phyloP scores from a whole-genome alignment of 2,888 invertebrate genomes.

The Branchellion lobata region DNA sequence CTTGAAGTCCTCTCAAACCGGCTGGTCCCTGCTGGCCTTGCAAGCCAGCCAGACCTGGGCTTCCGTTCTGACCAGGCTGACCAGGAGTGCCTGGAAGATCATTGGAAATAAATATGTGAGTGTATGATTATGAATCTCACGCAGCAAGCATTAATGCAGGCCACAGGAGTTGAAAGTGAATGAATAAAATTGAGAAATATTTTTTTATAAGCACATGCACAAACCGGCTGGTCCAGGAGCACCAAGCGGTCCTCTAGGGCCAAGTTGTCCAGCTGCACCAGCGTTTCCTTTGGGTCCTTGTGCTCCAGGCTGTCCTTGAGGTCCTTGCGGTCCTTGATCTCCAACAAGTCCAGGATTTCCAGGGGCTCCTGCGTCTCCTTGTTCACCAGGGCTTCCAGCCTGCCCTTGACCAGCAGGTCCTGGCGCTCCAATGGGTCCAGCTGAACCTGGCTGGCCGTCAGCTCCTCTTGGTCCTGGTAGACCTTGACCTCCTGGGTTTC shows the following conservation, averaged over 20 bases:
- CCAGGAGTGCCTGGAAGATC: background rate
- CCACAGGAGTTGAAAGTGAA: background rate
- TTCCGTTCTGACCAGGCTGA: background rate
- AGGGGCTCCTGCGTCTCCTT: background rate
- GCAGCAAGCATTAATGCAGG: no score
- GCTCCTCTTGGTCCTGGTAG: conserved; percentile 25
- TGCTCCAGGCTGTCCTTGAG: background rate
- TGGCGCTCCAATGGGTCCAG: conserved; percentile 32
- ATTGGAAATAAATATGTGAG: background rate
- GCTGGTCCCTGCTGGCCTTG: background rate
- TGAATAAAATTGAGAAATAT: background rate
- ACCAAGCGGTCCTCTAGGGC: conserved; percentile 53
- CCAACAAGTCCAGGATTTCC: conserved; percentile 16
- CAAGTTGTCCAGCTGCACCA: background rate
- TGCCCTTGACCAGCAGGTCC: conserved; percentile 5
- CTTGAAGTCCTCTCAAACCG: background rate
- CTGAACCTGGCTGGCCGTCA: conserved; percentile 15
- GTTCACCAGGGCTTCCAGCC: background rate
- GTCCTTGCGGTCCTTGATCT: background rate
- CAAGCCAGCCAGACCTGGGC: background rate
- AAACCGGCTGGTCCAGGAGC: background rate
- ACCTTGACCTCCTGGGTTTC: conserved; percentile 45
- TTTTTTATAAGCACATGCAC: background rate
- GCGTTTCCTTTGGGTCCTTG: background rate
- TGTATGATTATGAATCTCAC: no score